Evolutionary conservation across 2,113 vertebrate genomes (phyloP).

Genomic region (Pavo muticus): DNA sequence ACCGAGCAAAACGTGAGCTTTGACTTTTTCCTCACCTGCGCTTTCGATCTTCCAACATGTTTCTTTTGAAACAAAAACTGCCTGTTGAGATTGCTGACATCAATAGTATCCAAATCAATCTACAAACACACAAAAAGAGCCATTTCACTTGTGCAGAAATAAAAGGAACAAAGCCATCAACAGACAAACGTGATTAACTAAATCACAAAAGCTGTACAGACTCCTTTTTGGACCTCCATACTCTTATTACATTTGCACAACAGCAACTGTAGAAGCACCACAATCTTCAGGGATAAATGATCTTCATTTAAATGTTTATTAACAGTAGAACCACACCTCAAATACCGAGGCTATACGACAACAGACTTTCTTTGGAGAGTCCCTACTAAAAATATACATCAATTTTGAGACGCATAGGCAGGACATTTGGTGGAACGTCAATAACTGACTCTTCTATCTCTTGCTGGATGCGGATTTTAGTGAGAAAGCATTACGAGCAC

Average conservation of each 20-base stretch:
- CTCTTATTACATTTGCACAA: neutral
- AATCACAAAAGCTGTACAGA: neutral
- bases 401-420: accelerated
- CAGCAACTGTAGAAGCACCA: neutral
- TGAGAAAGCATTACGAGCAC: neutral
- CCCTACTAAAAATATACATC: accelerated
- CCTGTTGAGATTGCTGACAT: constrained; percentile 98
- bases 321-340: neutral
- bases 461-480: accelerated
- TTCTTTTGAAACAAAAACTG: constrained; percentile 99
- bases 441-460: accelerated
- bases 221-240: neutral
- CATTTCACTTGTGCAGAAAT: constrained; percentile 6
- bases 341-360: neutral
- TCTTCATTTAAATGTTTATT: neutral
- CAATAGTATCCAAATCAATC: constrained; percentile 99
- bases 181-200: accelerated
- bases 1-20: neutral
- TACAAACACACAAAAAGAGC: constrained; percentile 72
- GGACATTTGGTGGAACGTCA: neutral
- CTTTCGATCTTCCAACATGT: constrained; percentile 98
- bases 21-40: constrained; percentile 83
- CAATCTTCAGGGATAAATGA: neutral
- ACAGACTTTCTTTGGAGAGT: neutral
- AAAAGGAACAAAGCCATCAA: neutral